Evolutionary conservation across 1,140 invertebrate species (phyloP).

Genomic region (Phenacoccus solenopsis): DNA sequence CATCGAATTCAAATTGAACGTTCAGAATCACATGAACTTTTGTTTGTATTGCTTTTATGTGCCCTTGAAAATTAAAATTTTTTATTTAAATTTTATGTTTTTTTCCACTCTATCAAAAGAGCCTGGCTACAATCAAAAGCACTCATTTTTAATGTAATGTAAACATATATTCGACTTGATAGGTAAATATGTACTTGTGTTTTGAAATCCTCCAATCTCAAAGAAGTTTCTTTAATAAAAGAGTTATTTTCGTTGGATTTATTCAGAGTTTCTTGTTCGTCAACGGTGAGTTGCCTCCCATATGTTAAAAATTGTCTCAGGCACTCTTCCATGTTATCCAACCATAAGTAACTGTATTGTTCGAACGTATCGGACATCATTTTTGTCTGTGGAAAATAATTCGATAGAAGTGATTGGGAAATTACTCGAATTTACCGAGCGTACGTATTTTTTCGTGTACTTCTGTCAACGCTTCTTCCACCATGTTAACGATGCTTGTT

Average conservation of each 20-base stretch:
- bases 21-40: too few species aligned
- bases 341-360: constrained; percentile 48
- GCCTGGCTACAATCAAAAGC: too few species aligned
- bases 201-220: constrained; percentile 46
- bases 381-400: constrained; percentile 23
- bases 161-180: too few species aligned
- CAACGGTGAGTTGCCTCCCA: constrained; percentile 41
- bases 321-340: constrained; percentile 45
- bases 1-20: too few species aligned
- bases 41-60: too few species aligned
- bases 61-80: too few species aligned
- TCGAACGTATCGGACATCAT: constrained; percentile 24
- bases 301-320: constrained; percentile 51
- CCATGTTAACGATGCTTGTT: not conserved
- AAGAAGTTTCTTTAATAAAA: constrained; percentile 35
- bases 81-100: too few species aligned
- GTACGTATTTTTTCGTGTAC: not conserved
- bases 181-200: constrained; percentile 35
- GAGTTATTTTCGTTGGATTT: constrained; percentile 36
- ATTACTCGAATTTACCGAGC: not conserved
- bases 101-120: too few species aligned
- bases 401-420: not conserved
- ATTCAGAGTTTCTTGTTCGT: constrained; percentile 42
- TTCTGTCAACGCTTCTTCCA: not conserved
- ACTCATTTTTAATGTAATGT: too few species aligned